Evolutionary conservation across 2,113 vertebrate species (phyloP), one percentile per base, ranked within the genome.

Genomic region (Tetrao urogallus): DNA sequence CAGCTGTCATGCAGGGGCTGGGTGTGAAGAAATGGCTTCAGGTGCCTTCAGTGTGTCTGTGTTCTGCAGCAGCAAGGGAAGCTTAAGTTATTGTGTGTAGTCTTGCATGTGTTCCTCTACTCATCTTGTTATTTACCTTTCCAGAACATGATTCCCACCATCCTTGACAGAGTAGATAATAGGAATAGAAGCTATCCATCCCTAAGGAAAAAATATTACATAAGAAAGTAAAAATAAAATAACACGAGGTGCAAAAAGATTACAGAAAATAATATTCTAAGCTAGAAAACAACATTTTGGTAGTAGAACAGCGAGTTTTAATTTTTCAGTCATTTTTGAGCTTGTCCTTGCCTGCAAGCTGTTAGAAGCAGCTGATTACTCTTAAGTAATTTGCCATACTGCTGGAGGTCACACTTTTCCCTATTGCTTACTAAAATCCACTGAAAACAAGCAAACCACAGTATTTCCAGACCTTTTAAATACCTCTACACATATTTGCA

Each of bases 281-380:
- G 22, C 14, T 61, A 65, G 79, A 30, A 32, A 92, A 16, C 27
- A 28, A 9, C 5, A 0, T 81, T 45, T 28, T 6, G 1, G 8
- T 73, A 73, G 89, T 76, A 79, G 86, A 94, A 30, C 30, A 87
- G 18, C 9, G 36, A 50, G 20, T 54, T 86, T 93, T 88, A 40
- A 86, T 92, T 93, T 84, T 79, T 52, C 27, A 70, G 70, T 78
- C n/a, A 52, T 70, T 92, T 82, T 60, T 82, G 42, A 82, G 43
- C 58, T 57, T 61, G 87, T 88, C 36, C n/a, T 89, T 90, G 66
- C 81, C 82, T 93, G 71, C 36, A 85, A 82, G 52, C 58, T 82
- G 19, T 69, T 58, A 66, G 48, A 32, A 87, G 5, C 14, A 63
- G 4, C 45, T 82, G 79, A 87, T 90, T 86, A 73, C 54, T 92